Base-by-base conservation (phyloP, 2,888 invertebrate genomes). In the Drosophila anomalata region DNA sequence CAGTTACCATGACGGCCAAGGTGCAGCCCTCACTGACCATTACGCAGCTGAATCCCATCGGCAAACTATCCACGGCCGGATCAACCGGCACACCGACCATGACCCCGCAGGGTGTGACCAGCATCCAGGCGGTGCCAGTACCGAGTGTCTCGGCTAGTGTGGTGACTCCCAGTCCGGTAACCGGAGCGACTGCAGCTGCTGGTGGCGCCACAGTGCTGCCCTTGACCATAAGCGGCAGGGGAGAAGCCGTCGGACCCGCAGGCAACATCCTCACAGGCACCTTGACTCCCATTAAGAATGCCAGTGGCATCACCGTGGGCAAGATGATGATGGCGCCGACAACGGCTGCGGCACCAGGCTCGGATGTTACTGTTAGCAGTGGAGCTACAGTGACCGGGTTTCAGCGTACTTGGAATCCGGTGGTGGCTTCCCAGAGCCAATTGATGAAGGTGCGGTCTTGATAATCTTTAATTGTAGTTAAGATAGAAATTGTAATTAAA, bases 11-110 rank as follows among this genome's bases (percentile, higher is more conserved):
- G 80, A 86, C 90, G n/a, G 78, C 91, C 6, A 92, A 92, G 76
- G 90, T 90, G 5, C 92, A 92, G 73, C 91, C 92, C 0, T 91
- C 92, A 14, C 71, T 92, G 36, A 92, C 92, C 1, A 92, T 92
- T 2, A 92, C 92, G 0, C 91, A 91, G 50, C 63, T 91, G 14
- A 91, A 90, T 76, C 83, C 84, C 2, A 87, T 91, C 29, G 87
- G 90, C 2, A 91, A 91, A 59, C 62, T 91, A 2, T 85, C 91
- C 2, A 36, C 88, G 0, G 60, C 76, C 2, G 74, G 73, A 3
- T 71, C 69, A 5, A 71, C 77, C 0, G 59, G 72, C 4, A 65
- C 75, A 8, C 48, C 83, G 9, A 65, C 72, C 14, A 73, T 79
- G 65, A 68, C 78, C 6, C 80, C 83, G 7, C 87, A 87, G 41